Evolutionary conservation across 92 coral and sea anemone species (phyloP).

Genomic region (Porites cylindrica): DNA sequence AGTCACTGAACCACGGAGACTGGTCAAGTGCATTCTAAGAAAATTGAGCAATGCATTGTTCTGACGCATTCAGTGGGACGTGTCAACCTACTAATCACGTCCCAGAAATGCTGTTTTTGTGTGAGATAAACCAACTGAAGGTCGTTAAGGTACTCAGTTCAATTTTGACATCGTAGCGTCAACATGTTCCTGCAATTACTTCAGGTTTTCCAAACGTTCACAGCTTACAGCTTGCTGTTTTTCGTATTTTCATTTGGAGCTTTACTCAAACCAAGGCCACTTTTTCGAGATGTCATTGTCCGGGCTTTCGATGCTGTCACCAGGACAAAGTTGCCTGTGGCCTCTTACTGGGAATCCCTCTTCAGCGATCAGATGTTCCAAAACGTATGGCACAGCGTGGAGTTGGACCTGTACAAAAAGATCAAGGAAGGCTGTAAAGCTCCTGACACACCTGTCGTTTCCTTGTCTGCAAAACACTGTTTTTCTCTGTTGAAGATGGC

Average conservation of each 20-base stretch:
- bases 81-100: conserved; percentile 34
- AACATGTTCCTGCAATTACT: conserved; percentile 39
- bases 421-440: conserved; percentile 60
- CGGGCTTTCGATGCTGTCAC: conserved; percentile 71
- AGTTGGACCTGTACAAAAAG: conserved; percentile 75
- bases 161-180: neutral
- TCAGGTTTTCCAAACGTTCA: conserved; percentile 33
- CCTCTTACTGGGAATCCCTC: conserved; percentile 84
- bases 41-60: conserved; percentile 44
- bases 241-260: conserved; percentile 62
- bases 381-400: conserved; percentile 81
- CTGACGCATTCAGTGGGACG: conserved; percentile 28
- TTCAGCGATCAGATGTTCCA: conserved; percentile 83
- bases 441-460: conserved; percentile 73
- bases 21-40: conserved; percentile 23
- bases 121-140: conserved; percentile 6
- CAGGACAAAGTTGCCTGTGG: conserved; percentile 64
- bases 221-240: conserved; percentile 48
- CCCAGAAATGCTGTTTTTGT: conserved; percentile 3
- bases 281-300: conserved; percentile 50
- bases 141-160: conserved; percentile 15
- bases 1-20: conserved; percentile 16
- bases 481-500: conserved; percentile 63
- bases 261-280: conserved; percentile 69
- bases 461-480: conserved; percentile 57